These are phyloP conservation scores for Flexamia atlantica DNA, from an alignment of 2,888 invertebrate genomes.

Conservation along the genomic window DNA sequence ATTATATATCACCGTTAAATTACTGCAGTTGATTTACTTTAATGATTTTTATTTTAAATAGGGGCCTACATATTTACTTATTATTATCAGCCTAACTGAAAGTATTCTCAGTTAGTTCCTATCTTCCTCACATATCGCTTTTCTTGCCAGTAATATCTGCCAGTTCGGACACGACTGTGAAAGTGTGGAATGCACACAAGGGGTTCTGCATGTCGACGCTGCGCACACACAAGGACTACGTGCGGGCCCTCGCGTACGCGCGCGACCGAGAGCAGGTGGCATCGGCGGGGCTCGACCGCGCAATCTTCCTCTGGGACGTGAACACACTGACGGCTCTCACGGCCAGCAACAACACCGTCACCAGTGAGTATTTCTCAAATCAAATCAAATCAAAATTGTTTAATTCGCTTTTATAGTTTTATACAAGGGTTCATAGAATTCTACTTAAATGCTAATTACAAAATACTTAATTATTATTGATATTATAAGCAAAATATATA, in stretches of 20 bases:
- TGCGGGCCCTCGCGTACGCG: conserved; percentile 98
- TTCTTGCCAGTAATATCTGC: conserved; percentile 93
- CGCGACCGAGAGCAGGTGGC: conserved; percentile 97
- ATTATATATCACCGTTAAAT: no score
- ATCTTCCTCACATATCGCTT: not conserved
- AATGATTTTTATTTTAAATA: no score
- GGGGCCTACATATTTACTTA: no score
- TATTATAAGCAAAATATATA: no score
- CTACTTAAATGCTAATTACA: no score
- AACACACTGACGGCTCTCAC: conserved; percentile 98
- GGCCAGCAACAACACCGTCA: conserved; percentile 99
- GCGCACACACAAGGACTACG: conserved; percentile 98
- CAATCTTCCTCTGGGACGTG: conserved; percentile 99
- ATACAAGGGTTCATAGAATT: no score
- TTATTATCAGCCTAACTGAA: no score
- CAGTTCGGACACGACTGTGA: conserved; percentile 99
- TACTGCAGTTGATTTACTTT: no score
- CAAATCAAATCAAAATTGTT: no score
- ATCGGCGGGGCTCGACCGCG: conserved; percentile 97
- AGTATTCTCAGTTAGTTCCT: no score
- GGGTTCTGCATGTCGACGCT: conserved; percentile 99
- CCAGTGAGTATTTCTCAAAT: conserved; percentile 83
- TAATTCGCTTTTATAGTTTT: no score
- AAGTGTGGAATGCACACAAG: conserved; percentile 99
- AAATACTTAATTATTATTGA: no score